Conservation (phyloP, 2,113 vertebrate genomes). For the Apistogramma diplotaenia region DNA sequence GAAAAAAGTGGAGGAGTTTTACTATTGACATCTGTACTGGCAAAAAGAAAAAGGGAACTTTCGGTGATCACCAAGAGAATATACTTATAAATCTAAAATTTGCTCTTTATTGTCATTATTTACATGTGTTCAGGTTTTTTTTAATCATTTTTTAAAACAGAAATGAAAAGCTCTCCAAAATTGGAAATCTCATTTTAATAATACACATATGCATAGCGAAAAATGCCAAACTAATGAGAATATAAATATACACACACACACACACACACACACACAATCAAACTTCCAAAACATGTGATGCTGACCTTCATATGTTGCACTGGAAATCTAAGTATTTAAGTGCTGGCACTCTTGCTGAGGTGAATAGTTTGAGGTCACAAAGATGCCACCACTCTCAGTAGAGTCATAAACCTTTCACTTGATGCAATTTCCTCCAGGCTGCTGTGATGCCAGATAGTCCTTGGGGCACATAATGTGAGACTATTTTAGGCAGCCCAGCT, state of each 20-base stretch:
- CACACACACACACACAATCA: no score
- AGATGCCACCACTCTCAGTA: conserved; percentile 9
- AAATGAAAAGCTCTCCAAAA: no score
- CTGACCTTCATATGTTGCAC: neutral
- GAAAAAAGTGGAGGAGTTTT: conserved; percentile 26
- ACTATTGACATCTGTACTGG: conserved; percentile 46
- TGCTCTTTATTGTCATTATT: neutral
- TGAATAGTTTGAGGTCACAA: neutral
- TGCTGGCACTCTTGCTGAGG: neutral
- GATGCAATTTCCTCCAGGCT: conserved; percentile 56
- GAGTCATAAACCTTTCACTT: conserved; percentile 47
- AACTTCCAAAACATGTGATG: no score
- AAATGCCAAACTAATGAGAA: neutral
- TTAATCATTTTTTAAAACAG: neutral
- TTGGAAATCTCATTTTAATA: neutral
- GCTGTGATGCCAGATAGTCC: conserved; percentile 44
- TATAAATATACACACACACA: no score
- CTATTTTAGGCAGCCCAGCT: conserved; percentile 72
- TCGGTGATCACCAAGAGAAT: neutral
- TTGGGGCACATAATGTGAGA: conserved; percentile 44
- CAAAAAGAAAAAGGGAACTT: conserved; percentile 3
- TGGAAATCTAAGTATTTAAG: neutral
- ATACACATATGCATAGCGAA: neutral
- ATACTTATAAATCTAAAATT: neutral
- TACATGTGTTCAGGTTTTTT: neutral